Evolutionary conservation across 2,888 invertebrate species (phyloP), one percentile per base, ranked within the genome.

Genomic region (Zootermopsis nevadensis): DNA sequence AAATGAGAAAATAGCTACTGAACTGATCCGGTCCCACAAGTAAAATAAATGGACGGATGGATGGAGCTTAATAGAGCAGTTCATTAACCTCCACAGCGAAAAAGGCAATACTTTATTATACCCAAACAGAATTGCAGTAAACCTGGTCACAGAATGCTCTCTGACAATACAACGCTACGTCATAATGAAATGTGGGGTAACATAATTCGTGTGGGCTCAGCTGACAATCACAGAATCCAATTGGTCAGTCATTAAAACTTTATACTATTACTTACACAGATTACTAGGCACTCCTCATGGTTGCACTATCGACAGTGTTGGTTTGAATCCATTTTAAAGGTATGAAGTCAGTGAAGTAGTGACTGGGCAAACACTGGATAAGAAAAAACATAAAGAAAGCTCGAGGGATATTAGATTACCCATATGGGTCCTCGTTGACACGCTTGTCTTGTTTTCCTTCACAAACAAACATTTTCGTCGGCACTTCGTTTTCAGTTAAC

Each of bases 221-320:
- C 4, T 12, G 74, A 38, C 24, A 38, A n/a, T 74, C 33, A 74
- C 38, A 74, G 38, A 38, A 42, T 74, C 31, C 74, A 74, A 74
- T 74, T 74, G 12, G 38, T 38, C 74, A 74, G 33, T 24, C 12
- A 74, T 38, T 74, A 69, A 69, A 69, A 69, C 33, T 69, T 69
- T 33, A 69, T 69, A 33, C 33, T 22, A 33, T 69, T 69, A 69
- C 33, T 33, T 48, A 48, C 48, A 48, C 48, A 3, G 48, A 1
- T 19, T 19, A 48, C 19, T 15, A n/a, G 48, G 48, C 48, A 48
- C 19, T 3, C 3, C 8, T 3, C 48, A 48, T 48, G 48, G 48
- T 48, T 48, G 38, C 38, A 42, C 38, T 42, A 42, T 19, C 3
- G 48, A 15, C 48, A 19, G 48, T 15, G 15, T 38, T 15, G 48